phyloP scores from a whole-genome alignment of 2,797 vertebrate species.

The Hephaestus fuliginosus region DNA sequence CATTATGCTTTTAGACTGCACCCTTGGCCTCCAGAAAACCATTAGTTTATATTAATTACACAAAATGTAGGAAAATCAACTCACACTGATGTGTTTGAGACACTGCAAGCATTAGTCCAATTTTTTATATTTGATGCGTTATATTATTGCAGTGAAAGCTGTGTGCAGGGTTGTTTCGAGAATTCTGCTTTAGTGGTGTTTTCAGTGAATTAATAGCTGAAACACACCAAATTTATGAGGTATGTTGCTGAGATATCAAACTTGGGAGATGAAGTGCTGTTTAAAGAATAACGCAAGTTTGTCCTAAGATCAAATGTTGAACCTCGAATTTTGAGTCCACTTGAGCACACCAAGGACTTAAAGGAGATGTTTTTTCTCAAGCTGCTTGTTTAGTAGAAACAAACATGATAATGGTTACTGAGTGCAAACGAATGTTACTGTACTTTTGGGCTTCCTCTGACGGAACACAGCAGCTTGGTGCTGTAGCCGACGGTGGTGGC shows the following conservation, averaged over 20 bases:
- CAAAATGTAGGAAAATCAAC: neutral
- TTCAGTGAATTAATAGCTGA: neutral
- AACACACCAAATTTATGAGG: neutral
- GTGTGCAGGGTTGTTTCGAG: neutral
- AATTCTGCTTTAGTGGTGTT: neutral
- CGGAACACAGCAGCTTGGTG: conserved; percentile 94
- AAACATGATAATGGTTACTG: too few relatives aligned
- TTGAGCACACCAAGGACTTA: neutral
- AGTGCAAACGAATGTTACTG: neutral
- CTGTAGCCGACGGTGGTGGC: conserved; percentile 92
- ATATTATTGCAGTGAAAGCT: neutral
- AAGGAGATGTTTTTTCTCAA: neutral
- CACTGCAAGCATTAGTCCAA: neutral
- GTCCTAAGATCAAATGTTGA: neutral
- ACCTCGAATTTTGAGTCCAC: neutral
- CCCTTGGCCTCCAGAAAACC: neutral
- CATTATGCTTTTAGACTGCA: neutral
- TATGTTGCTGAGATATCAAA: neutral
- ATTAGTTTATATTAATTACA: neutral
- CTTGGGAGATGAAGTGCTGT: neutral
- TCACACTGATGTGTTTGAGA: neutral
- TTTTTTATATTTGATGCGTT: neutral
- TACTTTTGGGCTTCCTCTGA: conserved; percentile 93
- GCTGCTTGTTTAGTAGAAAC: neutral
- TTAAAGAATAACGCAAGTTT: neutral